Evolutionary conservation across 1,140 invertebrate genomes (phyloP), one percentile per base, ranked within the genome.

Genomic region (Augochlora pura): DNA sequence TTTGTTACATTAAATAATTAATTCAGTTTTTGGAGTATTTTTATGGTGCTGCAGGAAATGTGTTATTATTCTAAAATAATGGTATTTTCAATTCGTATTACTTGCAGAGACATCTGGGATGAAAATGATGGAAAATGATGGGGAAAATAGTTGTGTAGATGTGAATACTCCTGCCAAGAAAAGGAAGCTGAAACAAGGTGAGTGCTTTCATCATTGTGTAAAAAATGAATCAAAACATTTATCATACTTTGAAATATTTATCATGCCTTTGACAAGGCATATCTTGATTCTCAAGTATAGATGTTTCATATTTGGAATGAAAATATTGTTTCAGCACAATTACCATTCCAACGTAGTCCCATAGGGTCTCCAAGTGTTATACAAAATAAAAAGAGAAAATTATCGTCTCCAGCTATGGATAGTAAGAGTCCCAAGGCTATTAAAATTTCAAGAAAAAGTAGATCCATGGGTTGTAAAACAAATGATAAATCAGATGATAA

Each of bases 121-220:
- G 71, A 86, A 84, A 87, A 75, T 72, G 42, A 88, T 88, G 89
- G 82, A 57, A 27, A 52, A 62, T 14, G 70, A 52, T 18, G 80
- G 84, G 63, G 66, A 87, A 39, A 67, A 83, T 42, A 84, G 80
- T 77, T n/a, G 8, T 27, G 42, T 87, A 27, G 82, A 86, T 65
- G 5, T 32, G 46, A 76, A 86, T 9, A 71, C 57, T 14, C 79
- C 83, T 23, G 21, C 71, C 0, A 89, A 88, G 69, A 81, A 76
- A 70, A 92, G 90, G 70, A 91, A 91, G 72, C 69, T 90, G 42
- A 92, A 89, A 71, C 91, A 92, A 91, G 88, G 91, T 92, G 89
- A 14, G n/a, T 64, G 62, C 67, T 49, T 63, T 54, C 1, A 59
- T 23, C 38, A 27, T 60, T n/a, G 38, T 2, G 21, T 21, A 10